Evolutionary conservation across 2,888 invertebrate genomes (phyloP), one percentile per base, ranked within the genome.

Genomic region (Yponomeuta cagnagella): DNA sequence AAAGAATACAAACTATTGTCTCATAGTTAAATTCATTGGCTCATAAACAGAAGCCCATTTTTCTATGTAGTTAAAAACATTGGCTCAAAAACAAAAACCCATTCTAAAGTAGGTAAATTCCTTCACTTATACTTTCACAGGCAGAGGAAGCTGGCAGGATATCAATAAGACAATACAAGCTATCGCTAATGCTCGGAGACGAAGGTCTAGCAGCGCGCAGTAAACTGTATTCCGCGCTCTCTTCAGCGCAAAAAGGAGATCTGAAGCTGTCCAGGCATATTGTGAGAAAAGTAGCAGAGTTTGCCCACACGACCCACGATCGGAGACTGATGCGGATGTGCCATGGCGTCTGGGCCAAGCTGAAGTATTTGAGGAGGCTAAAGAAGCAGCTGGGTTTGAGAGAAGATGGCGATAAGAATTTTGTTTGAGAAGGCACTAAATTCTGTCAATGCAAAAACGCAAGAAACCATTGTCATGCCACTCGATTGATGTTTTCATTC

Each of bases 81-180:
- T 66, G 12, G 15, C 31, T 31, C 6, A 10, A 10, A 31, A 5
- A 33, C 33, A 1, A 4, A 33, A 33, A 33, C 33, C 33, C 33
- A 33, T 33, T 33, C 1, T 33, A 33, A 33, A 33, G 33, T 33
- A 33, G 33, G 33, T 33, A 8, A 43, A 43, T 43, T 1, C 2
- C 2, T 43, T 8, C 6, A 43, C 43, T 8, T 43, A 43, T 43
- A 43, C 8, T 63, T 58, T 33, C 23, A 74, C 84, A 97, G 97
- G 98, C 98, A 15, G 93, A 96, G 79, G 95, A 95, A 78, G 99
- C 99, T 48, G 98, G 97, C 0, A 94, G 95, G 81, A 98, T 98
- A 84, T 98, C 98, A 12, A 70, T 95, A 30, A 93, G 95, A 73
- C 99, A 99, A 83, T 93, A 98, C 74, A 93, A 93, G 79, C 90